Evolutionary conservation across 2,888 invertebrate species (phyloP).

Genomic region (Margaritifera margaritifera): DNA sequence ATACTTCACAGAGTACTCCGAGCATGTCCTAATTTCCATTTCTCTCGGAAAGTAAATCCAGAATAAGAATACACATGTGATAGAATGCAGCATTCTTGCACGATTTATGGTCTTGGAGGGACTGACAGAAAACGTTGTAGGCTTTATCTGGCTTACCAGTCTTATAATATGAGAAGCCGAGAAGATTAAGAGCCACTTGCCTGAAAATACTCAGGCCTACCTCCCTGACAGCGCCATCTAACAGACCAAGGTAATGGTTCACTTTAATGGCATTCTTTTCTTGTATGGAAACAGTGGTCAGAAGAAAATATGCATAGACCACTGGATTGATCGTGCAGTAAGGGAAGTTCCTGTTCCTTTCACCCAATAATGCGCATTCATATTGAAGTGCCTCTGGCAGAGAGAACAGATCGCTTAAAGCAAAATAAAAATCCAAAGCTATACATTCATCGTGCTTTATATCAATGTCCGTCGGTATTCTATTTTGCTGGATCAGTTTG

Average conservation of each 20-base stretch:
- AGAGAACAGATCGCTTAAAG: background rate
- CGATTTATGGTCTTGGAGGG: background rate
- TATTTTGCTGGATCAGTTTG: too few species aligned
- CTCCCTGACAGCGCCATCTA: too few species aligned
- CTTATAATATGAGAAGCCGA: background rate
- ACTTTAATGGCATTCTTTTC: background rate
- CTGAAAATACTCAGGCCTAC: background rate
- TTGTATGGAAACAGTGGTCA: too few species aligned
- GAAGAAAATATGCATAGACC: too few species aligned
- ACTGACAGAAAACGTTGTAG: background rate
- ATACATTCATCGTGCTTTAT: background rate
- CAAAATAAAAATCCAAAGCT: background rate
- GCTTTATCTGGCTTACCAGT: background rate
- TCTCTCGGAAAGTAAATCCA: too few species aligned
- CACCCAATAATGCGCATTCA: background rate
- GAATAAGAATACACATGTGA: background rate
- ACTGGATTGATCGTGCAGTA: too few species aligned
- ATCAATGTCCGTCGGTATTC: too few species aligned
- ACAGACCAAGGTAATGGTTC: too few species aligned
- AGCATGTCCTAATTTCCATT: too few species aligned
- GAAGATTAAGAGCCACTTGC: background rate
- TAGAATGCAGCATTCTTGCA: background rate
- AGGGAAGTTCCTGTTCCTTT: too few species aligned
- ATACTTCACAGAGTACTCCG: too few species aligned
- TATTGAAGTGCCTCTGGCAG: slow-evolving; percentile 1